phyloP scores from a whole-genome alignment of 2,888 invertebrate genomes.

The Mesorhabditis belari region DNA sequence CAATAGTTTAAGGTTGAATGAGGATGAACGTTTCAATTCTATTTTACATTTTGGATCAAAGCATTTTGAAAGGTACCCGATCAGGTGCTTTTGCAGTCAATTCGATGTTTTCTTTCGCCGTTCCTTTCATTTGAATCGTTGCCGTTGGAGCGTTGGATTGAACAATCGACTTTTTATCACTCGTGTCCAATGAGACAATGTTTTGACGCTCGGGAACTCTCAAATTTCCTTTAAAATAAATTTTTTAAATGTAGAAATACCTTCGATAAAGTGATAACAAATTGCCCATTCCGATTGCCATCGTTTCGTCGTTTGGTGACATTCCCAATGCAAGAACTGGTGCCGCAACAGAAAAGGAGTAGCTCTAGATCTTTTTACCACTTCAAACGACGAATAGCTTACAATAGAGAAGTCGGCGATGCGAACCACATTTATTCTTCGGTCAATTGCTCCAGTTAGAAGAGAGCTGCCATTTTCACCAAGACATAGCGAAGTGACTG shows the following conservation, averaged over 20 bases:
- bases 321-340: slow-evolving; percentile 77
- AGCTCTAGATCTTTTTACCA: slow-evolving; percentile 62
- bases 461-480: slow-evolving; percentile 72
- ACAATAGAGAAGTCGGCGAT: slow-evolving; percentile 38
- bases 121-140: slow-evolving; percentile 9
- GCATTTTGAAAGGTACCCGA: slow-evolving; percentile 1
- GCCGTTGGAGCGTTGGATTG: slow-evolving; percentile 14
- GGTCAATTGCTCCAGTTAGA: slow-evolving; percentile 81
- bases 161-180: slow-evolving; percentile 10
- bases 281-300: slow-evolving; percentile 82
- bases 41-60: background rate
- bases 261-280: slow-evolving; percentile 70
- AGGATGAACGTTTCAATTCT: background rate
- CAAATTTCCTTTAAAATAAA: background rate
- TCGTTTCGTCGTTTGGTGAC: slow-evolving; percentile 69
- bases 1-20: background rate
- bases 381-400: background rate
- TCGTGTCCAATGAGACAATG: slow-evolving; percentile 5
- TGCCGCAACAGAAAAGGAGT: slow-evolving; percentile 82
- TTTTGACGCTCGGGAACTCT: background rate
- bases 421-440: slow-evolving; percentile 54
- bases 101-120: slow-evolving; percentile 7
- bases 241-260: slow-evolving; percentile 7
- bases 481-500: slow-evolving; percentile 77
- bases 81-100: slow-evolving; percentile 15